Conservation (phyloP, 2,113 vertebrate species). For the Apaloderma vittatum region DNA sequence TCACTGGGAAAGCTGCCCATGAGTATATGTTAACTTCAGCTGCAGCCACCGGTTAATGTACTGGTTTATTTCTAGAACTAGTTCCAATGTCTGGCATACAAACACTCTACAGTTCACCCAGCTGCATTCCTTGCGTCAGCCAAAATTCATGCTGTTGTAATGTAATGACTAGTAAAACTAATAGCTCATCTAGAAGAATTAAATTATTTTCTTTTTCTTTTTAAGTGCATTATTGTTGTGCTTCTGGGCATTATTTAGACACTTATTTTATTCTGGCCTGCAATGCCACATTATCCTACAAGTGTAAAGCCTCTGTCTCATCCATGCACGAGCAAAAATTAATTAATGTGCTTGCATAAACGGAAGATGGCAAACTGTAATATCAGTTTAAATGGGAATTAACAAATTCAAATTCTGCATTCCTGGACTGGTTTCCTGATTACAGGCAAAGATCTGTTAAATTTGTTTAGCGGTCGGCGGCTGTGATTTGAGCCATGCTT, state of each 20-base stretch:
- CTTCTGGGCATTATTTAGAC: neutral
- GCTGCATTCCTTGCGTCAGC: neutral
- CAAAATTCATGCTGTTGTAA: neutral
- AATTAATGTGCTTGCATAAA: neutral
- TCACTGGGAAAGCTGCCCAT: neutral
- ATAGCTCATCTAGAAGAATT: neutral
- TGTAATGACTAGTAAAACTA: neutral
- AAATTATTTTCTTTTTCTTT: neutral
- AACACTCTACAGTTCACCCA: accelerated
- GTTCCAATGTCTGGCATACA: neutral
- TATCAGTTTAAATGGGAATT: neutral
- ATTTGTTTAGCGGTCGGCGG: neutral
- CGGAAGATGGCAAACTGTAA: neutral
- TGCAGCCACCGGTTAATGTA: neutral
- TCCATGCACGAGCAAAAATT: neutral
- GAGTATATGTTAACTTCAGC: neutral
- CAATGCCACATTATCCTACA: neutral
- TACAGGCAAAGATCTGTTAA: neutral
- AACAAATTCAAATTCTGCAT: neutral
- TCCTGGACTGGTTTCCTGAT: neutral
- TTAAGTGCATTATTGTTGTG: neutral
- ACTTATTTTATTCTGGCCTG: neutral
- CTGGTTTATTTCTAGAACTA: neutral
- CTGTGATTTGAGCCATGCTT: neutral
- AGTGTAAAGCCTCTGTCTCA: neutral